Conservation (phyloP, 1,140 invertebrate species). For the Cataglyphis hispanica region DNA sequence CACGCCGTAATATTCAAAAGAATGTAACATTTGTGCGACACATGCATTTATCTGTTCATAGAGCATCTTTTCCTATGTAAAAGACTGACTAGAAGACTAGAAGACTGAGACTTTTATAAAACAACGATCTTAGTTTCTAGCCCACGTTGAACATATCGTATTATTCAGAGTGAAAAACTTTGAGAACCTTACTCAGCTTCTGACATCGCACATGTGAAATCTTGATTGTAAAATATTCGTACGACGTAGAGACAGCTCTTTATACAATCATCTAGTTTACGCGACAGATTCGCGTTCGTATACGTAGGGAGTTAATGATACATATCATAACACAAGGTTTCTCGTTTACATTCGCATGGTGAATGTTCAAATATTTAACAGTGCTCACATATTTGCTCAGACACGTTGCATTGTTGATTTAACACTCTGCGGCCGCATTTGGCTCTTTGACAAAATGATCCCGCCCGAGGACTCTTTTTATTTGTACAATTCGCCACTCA, state of each 20-base stretch:
- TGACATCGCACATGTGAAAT: conserved; percentile 8
- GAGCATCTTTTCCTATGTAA: conserved; percentile 16
- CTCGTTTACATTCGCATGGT: conserved; percentile 43
- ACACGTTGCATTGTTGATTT: conserved; percentile 54
- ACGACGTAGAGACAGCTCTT: conserved; percentile 8
- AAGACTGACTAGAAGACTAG: too few relatives aligned
- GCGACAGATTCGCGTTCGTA: conserved; percentile 36
- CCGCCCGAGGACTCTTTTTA: conserved; percentile 37
- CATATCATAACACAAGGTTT: conserved; percentile 54
- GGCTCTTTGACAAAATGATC: conserved; percentile 61
- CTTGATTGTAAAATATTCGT: conserved; percentile 40
- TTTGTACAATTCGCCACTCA: conserved; percentile 51
- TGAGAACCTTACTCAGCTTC: neutral
- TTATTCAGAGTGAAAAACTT: neutral
- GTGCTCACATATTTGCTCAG: conserved; percentile 52
- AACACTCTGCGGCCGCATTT: conserved; percentile 52
- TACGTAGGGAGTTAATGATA: conserved; percentile 55
- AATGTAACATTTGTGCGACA: neutral
- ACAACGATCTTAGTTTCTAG: too few relatives aligned
- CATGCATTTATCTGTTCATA: neutral
- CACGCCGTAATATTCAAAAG: neutral
- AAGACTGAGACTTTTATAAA: too few relatives aligned
- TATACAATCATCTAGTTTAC: conserved; percentile 32
- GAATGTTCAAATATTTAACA: conserved; percentile 60
- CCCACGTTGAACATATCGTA: too few relatives aligned